Base-by-base conservation (phyloP, 2,888 invertebrate species). In the Oscheius sp. region DNA sequence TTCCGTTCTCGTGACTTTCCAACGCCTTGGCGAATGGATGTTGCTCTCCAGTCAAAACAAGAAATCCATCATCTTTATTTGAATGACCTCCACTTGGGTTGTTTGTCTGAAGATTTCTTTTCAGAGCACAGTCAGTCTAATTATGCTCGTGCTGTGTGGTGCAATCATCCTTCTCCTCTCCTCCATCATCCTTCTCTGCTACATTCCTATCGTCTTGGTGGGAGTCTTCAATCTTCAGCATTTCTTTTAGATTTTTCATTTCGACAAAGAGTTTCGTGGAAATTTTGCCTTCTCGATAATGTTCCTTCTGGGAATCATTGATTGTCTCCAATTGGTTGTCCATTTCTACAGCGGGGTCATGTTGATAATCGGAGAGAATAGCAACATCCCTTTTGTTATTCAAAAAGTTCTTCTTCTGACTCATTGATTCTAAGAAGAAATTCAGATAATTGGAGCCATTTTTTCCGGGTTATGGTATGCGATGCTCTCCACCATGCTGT, bases 381-480 rank as follows among this genome's bases (percentile, higher is more conserved):
- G n/a, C 3, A n/a, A 34, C 25, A 12, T 55, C 10, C 8, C 31
- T 34, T 55, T 23, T 17, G 17, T 55, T n/a, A 1, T 63, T 10
- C 29, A 46, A 15, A 63, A 63, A 29, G 63, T 63, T 34, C 15
- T 25, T 25, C 10, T n/a, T n/a, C n/a, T n/a, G n/a, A n/a, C n/a
- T n/a, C n/a, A n/a, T n/a, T n/a, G n/a, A n/a, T n/a, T n/a, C n/a
- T n/a, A n/a, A n/a, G n/a, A n/a, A n/a, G n/a, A n/a, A n/a, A 5
- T 33, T 55, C 29, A 65, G 65, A 65, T 39, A 0, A 29, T 53
- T 17, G 65, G 65, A 3, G 52, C 65, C 2, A 29, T 65, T 17
- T 50, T 65, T 23, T 34, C 52, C 17, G 65, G 65, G 3, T 37
- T 65, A 5, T 65, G 65, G 65, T 50, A 65, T 33, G 31, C 50